Conservation (phyloP, 2,888 invertebrate species). For the Rhamphomyia laevipes region DNA sequence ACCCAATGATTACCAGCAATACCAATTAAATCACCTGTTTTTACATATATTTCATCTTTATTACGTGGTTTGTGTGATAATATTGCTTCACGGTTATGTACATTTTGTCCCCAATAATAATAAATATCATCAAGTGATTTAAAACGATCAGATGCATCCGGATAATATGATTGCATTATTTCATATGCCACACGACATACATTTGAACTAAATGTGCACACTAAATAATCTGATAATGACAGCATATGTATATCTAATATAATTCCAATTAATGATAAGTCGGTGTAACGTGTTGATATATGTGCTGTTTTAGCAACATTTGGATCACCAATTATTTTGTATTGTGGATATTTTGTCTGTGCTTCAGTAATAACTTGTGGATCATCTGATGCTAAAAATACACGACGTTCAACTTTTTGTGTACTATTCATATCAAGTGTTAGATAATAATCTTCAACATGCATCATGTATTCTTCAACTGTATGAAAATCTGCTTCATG, state of each 20-base stretch:
- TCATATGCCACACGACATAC: too few relatives aligned
- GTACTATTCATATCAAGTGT: slow-evolving; percentile 53
- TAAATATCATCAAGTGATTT: too few relatives aligned
- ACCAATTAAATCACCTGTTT: slow-evolving; percentile 72
- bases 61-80: slow-evolving; percentile 52
- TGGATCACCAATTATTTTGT: slow-evolving; percentile 80
- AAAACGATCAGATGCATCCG: too few relatives aligned
- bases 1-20: slow-evolving; percentile 97
- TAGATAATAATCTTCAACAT: slow-evolving; percentile 80
- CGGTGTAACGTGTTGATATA: slow-evolving; percentile 80
- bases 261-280: slow-evolving; percentile 81
- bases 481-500: slow-evolving; percentile 94
- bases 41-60: slow-evolving; percentile 55
- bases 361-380: slow-evolving; percentile 62
- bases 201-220: too few relatives aligned
- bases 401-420: slow-evolving; percentile 48
- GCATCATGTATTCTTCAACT: slow-evolving; percentile 90
- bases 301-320: slow-evolving; percentile 82
- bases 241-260: slow-evolving; percentile 88
- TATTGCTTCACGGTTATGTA: slow-evolving; percentile 70
- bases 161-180: too few relatives aligned
- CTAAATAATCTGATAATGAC: too few relatives aligned
- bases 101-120: slow-evolving; percentile 94
- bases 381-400: slow-evolving; percentile 93
- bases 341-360: slow-evolving; percentile 63